These are phyloP conservation scores for Epistrophella euchroma DNA, from an alignment of 2,888 invertebrate genomes.

Conservation along the genomic window DNA sequence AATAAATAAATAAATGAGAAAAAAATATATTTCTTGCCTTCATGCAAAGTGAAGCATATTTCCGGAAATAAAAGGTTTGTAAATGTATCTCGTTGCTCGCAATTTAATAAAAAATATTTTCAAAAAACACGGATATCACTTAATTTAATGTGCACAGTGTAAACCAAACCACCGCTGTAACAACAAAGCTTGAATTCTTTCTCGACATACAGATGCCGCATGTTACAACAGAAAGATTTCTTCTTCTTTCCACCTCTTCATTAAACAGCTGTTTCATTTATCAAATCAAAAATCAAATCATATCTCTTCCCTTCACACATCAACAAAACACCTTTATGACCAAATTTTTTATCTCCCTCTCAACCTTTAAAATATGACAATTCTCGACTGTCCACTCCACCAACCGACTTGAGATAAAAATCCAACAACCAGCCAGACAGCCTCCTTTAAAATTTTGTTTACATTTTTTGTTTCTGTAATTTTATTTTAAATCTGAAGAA, in stretches of 20 bases:
- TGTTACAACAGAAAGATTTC: neutral
- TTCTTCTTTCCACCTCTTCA: neutral
- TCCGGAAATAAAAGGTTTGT: too few relatives aligned
- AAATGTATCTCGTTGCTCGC: too few relatives aligned
- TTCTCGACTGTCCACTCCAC: slow-evolving; percentile 26
- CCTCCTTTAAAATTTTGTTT: slow-evolving; percentile 67
- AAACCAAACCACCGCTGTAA: neutral
- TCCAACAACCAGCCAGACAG: slow-evolving; percentile 44
- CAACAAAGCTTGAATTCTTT: neutral
- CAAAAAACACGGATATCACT: too few relatives aligned
- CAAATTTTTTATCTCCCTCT: slow-evolving; percentile 53
- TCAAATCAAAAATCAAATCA: slow-evolving; percentile 9
- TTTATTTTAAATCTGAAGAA: neutral
- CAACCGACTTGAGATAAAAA: slow-evolving; percentile 5
- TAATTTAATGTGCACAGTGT: slow-evolving; percentile 24
- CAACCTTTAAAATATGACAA: slow-evolving; percentile 40
- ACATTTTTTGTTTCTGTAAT: slow-evolving; percentile 57
- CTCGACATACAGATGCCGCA: slow-evolving; percentile 46
- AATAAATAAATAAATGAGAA: too few relatives aligned
- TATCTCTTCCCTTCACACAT: slow-evolving; percentile 43
- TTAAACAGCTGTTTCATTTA: slow-evolving; percentile 48
- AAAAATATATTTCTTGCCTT: too few relatives aligned
- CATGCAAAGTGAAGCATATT: too few relatives aligned
- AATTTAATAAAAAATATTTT: too few relatives aligned
- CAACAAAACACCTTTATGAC: slow-evolving; percentile 33